Conservation (phyloP, 2,888 invertebrate genomes). For the Plagiodera versicolora region DNA sequence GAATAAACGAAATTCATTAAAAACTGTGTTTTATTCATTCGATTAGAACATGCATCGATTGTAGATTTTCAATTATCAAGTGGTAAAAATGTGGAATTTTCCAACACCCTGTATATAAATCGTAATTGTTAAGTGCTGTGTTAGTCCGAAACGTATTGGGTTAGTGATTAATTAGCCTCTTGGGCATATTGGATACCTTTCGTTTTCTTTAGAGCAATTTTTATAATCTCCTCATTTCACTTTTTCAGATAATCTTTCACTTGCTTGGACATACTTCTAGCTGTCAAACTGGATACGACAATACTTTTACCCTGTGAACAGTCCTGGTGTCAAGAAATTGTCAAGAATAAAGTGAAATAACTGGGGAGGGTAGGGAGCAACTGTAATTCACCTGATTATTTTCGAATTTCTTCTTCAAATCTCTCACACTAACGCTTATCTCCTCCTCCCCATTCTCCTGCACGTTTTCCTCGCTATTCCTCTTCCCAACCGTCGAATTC, state of each 20-base stretch:
- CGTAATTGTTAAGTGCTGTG: too few relatives aligned
- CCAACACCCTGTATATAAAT: too few relatives aligned
- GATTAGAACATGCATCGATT: too few relatives aligned
- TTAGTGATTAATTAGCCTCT: too few relatives aligned
- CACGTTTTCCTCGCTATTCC: constrained; percentile 8
- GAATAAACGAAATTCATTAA: too few relatives aligned
- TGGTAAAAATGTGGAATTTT: too few relatives aligned
- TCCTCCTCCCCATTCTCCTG: constrained; percentile 19
- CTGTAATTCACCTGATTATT: constrained; percentile 42
- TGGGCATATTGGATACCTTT: not conserved
- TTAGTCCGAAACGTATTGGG: too few relatives aligned
- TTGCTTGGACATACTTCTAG: constrained; percentile 75
- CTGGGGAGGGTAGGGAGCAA: not conserved
- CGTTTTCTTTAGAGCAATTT: not conserved
- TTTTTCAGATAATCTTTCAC: constrained; percentile 69
- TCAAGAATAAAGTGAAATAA: not conserved
- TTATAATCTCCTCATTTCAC: constrained; percentile 14
- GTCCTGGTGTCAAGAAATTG: not conserved
- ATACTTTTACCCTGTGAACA: constrained; percentile 30
- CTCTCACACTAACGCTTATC: constrained; percentile 41
- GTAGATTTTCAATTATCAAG: too few relatives aligned
- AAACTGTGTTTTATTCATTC: too few relatives aligned
- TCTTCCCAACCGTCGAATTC: not conserved
- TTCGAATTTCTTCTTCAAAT: constrained; percentile 46
- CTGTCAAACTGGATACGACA: constrained; percentile 74